Evolutionary conservation across 2,113 vertebrate genomes (phyloP), one percentile per base, ranked within the genome.

Genomic region (Bos javanicus): DNA sequence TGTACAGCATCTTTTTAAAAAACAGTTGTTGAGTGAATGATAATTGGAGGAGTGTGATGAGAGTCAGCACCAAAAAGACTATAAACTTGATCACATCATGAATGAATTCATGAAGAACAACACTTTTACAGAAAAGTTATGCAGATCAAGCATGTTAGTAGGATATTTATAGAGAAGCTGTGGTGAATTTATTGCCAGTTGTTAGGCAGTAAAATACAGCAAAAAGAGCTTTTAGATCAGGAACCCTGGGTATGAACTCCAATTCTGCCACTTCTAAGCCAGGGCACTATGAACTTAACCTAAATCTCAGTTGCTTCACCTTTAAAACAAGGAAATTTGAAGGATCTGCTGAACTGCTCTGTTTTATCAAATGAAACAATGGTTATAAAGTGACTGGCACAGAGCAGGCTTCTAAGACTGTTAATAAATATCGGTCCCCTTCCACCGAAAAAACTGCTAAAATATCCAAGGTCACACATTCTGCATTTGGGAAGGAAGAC

Each of bases 401-500:
- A 28, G 28, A 62, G 23, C 78, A 57, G 57, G 26, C 19, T 91
- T 85, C 67, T 56, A 26, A 76, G n/a, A 52, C 46, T 93, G 36
- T 50, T 67, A 10, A 36, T 26, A 83, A 81, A 93, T 7, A 39
- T 56, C 0, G 2, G 54, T 57, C 82, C 67, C 60, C n/a, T 76
- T 48, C 43, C 50, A 94, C 28, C 10, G 46, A 76, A 3, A 92
- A 26, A 82, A 26, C 26, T 17, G 56, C 48, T 60, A 48, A 76
- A 90, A 91, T 74, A 50, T 36, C 43, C 87, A 97, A 96, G 80
- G 74, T 91, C 39, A 96, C 16, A 52, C 36, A 19, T 57, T 94
- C 80, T 74, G 57, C 15, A 25, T 90, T 89, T 74, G 57, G 64
- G 56, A 97, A 52, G 39, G 30, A 96, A 97, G 21, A 90, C n/a